Evolutionary conservation across 2,888 invertebrate species (phyloP).

Genomic region (Leucoma salicis): DNA sequence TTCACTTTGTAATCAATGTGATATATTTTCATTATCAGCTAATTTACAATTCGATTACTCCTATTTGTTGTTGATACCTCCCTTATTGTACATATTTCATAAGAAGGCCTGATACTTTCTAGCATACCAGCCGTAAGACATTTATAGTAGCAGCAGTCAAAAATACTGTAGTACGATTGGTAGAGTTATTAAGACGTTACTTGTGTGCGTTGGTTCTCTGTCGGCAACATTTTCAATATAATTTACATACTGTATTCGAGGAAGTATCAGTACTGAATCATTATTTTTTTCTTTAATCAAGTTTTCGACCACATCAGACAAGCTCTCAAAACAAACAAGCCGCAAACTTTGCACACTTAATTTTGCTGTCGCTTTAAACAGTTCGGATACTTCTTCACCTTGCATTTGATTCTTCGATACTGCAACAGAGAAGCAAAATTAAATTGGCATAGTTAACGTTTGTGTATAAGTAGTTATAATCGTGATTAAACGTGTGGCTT

Average conservation of each 20-base stretch:
- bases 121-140: too few relatives aligned
- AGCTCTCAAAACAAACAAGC: constrained; percentile 70
- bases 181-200: constrained; percentile 49
- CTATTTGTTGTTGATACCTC: constrained; percentile 30
- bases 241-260: constrained; percentile 73
- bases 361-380: constrained; percentile 33
- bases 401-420: constrained; percentile 15
- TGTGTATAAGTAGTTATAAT: constrained; percentile 49
- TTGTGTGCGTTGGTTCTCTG: constrained; percentile 48
- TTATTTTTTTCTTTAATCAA: constrained; percentile 69
- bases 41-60: constrained; percentile 42
- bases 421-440: constrained; percentile 27
- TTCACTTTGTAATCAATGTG: constrained; percentile 64
- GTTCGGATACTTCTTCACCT: constrained; percentile 27
- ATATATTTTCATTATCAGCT: constrained; percentile 57
- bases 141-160: constrained; percentile 34
- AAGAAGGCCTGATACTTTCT: too few relatives aligned
- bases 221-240: constrained; percentile 53
- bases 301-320: constrained; percentile 60
- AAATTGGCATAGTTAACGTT: constrained; percentile 39
- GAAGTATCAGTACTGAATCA: constrained; percentile 57
- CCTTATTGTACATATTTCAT: too few relatives aligned
- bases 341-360: constrained; percentile 42
- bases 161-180: constrained; percentile 46
- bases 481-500: constrained; percentile 64